Evolutionary conservation across 2,113 vertebrate genomes (phyloP).

Genomic region (Sinocyclocheilus grahami): DNA sequence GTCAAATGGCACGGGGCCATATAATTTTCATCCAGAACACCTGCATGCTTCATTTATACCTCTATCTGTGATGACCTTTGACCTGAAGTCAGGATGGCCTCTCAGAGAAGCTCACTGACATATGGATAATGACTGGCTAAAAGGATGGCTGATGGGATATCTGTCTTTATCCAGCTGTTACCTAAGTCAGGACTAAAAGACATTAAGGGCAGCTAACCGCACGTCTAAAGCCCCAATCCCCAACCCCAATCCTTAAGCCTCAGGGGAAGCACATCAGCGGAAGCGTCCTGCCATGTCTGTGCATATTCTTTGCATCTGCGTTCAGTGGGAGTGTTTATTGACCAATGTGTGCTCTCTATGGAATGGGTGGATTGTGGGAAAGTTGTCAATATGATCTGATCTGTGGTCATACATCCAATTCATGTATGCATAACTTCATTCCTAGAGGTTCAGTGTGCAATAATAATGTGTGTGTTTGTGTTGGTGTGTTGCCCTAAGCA

Average conservation of each 20-base stretch:
- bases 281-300: background rate
- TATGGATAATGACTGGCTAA: slow-evolving; percentile 31
- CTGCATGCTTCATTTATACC: slow-evolving; percentile 32
- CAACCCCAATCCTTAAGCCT: background rate
- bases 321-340: background rate
- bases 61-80: slow-evolving; percentile 35
- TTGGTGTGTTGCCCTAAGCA: background rate
- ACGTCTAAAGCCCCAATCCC: background rate
- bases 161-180: slow-evolving; percentile 38
- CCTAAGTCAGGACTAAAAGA: slow-evolving; percentile 8
- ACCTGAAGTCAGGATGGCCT: slow-evolving; percentile 19
- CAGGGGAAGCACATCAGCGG: background rate
- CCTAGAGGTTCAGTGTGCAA: background rate
- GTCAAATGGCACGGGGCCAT: background rate
- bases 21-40: slow-evolving; percentile 19
- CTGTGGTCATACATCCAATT: background rate
- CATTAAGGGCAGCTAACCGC: slow-evolving; percentile 10
- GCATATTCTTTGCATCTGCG: background rate
- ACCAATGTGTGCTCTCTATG: background rate
- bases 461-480: background rate
- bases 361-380: slow-evolving; percentile 19
- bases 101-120: slow-evolving; percentile 7
- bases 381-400: background rate
- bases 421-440: background rate
- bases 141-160: slow-evolving; percentile 21